Base-by-base conservation (phyloP, 92 coral and sea anemone species). In the Porites rus region DNA sequence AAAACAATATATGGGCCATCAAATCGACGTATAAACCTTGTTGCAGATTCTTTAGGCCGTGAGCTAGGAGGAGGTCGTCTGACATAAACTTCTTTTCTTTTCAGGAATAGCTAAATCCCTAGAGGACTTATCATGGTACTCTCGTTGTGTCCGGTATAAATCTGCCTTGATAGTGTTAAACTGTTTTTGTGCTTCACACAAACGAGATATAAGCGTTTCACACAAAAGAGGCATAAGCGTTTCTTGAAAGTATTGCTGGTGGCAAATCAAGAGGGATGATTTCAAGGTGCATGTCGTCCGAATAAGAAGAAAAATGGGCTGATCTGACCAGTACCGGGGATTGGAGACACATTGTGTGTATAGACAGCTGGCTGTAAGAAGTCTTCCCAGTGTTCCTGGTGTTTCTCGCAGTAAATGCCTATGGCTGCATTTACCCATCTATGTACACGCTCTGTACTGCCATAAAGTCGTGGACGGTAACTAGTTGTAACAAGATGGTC, bases 1-100 rank as follows among this genome's bases (percentile, higher is more conserved):
- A n/a, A n/a, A 43, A 87, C 94, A 52, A 79, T 88, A 74, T 67
- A 84, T 52, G 92, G 95, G 13, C 92, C 92, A 31, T 91, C 92
- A 84, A 81, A 88, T 78, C 83, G 56, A 66, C 83, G 83, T 8
- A 51, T 78, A 38, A 88, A 83, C 50, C 75, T 83, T 50, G 89
- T 77, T 78, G 92, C 86, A 56, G 74, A 75, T 18, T 66, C 78
- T 81, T 81, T 67, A 68, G 75, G 53, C 43, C 61, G 86, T 31
- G 54, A 53, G 38, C 65, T 69, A 69, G 77, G 86, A 69, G 79
- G 75, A 51, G 75, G 86, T 82, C 51, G 69, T 69, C 85, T 71
- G 31, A 89, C 80, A 79, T 83, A 89, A 58, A 83, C 88, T 25
- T 76, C 74, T 74, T 70, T 87, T 61, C 88, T n/a, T 83, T 46